Base-by-base conservation (phyloP, 2,888 invertebrate species). In the Thyatira batis region DNA sequence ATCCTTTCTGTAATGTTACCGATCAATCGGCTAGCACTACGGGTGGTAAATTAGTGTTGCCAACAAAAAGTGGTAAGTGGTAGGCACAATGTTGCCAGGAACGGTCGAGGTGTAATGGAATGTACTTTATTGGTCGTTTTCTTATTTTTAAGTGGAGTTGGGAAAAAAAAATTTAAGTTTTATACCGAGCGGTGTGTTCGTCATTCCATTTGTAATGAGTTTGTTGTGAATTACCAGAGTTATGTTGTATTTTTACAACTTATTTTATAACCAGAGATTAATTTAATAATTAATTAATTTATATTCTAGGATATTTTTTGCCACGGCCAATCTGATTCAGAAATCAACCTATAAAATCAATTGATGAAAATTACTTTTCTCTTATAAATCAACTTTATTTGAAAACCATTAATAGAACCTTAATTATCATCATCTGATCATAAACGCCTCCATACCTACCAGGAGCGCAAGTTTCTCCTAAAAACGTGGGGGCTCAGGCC, bases 21-120 rank as follows among this genome's bases (percentile, higher is more conserved):
- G 62, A 68, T 73, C 69, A 68, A 73, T 71, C 73, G 61, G 50
- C 50, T 50, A 43, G 53, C 71, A 51, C 80, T 46, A 58, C 73
- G 56, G 74, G 76, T 56, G 73, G 76, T 76, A 73, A 76, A 78
- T 77, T 73, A 73, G 69, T 69, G 71, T 71, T 63, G 71, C 71
- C 72, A 65, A 71, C 65, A 78, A 75, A 79, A 77, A 79, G 60
- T 52, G 49, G 30, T 57, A 54, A 59, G 27, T 48, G 28, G 23
- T 25, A 23, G 17, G 17, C 13, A 48, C 27, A 28, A 39, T 39
- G 33, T 48, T 27, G 27, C 46, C 9, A 9, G 13, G 46, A 10
- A n/a, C 25, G 25, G 13, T 27, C 25, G 17, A 27, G 46, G 27
- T 48, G 46, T 48, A 48, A 28, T 48, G 46, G 27, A 48, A 48